Percentiles rank a stretch among this genome's conserved stretches.
phyloP scores from a whole-genome alignment of 2,888 invertebrate genomes.

The Ecliptopera silaceata region DNA sequence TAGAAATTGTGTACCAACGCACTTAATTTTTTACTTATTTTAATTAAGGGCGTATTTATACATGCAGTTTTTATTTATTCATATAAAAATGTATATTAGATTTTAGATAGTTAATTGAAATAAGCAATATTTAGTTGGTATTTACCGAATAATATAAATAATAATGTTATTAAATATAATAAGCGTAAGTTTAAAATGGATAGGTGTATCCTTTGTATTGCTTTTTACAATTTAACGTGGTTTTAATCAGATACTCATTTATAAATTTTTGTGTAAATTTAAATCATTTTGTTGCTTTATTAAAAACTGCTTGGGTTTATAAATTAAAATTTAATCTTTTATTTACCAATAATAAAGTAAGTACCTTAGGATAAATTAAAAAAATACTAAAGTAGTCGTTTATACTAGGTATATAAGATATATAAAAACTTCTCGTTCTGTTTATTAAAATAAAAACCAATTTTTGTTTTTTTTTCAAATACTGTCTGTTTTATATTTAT shows the following conservation, averaged over 20 bases:
- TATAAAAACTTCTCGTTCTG: no score
- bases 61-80: no score
- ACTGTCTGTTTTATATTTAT: no score
- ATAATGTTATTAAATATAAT: not conserved
- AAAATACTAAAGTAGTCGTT: not conserved
- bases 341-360: not conserved
- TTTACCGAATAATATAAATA: not conserved
- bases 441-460: no score
- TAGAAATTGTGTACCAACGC: no score
- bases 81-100: not conserved
- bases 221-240: not conserved
- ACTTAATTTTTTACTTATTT: no score
- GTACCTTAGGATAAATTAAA: not conserved
- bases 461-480: no score
- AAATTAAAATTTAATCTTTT: slow-evolving; percentile 5
- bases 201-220: not conserved
- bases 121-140: not conserved
- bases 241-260: slow-evolving; percentile 11
- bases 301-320: slow-evolving; percentile 15
- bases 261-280: not conserved
- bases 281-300: slow-evolving; percentile 2
- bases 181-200: not conserved
- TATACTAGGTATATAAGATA: no score
- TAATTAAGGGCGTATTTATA: no score
- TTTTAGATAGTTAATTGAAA: slow-evolving; percentile 5